These are phyloP conservation scores for Athalia rosae DNA, from an alignment of 2,888 invertebrate genomes.

Conservation along the genomic window DNA sequence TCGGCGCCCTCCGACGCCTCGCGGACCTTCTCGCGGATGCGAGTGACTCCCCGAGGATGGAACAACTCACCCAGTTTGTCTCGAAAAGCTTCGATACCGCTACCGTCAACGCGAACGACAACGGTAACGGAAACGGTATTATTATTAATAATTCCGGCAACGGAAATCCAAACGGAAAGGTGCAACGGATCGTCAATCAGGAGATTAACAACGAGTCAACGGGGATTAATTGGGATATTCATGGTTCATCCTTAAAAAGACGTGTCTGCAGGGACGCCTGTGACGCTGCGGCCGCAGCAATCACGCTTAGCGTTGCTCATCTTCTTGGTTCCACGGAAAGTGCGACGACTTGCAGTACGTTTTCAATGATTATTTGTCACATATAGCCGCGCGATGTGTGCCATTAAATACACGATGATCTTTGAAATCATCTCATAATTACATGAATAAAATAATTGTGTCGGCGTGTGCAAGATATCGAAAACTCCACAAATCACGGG, in stretches of 20 bases:
- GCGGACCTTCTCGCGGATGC: constrained; percentile 37
- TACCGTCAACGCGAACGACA: constrained; percentile 49
- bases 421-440: too few relatives aligned
- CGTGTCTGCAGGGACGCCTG: constrained; percentile 46
- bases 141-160: not conserved
- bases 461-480: too few relatives aligned
- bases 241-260: constrained; percentile 23
- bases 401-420: too few relatives aligned
- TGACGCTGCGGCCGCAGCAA: constrained; percentile 57
- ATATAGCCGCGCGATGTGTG: too few relatives aligned
- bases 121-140: constrained; percentile 3
- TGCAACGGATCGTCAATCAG: not conserved
- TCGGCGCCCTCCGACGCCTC: constrained; percentile 46
- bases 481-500: too few relatives aligned
- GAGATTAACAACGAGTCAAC: not conserved
- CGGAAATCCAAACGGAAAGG: constrained; percentile 25
- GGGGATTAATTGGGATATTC: constrained; percentile 8
- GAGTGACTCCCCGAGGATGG: constrained; percentile 77
- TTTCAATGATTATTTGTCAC: constrained; percentile 8
- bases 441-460: too few relatives aligned
- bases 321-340: constrained; percentile 62
- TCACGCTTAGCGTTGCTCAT: constrained; percentile 69
- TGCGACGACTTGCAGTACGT: constrained; percentile 58
- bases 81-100: constrained; percentile 85
- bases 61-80: constrained; percentile 93